Percentiles rank a stretch among this genome's conserved stretches.
Conservation (phyloP, 37 sponge, comb jelly and placozoan species). For the Agelas oroides region DNA sequence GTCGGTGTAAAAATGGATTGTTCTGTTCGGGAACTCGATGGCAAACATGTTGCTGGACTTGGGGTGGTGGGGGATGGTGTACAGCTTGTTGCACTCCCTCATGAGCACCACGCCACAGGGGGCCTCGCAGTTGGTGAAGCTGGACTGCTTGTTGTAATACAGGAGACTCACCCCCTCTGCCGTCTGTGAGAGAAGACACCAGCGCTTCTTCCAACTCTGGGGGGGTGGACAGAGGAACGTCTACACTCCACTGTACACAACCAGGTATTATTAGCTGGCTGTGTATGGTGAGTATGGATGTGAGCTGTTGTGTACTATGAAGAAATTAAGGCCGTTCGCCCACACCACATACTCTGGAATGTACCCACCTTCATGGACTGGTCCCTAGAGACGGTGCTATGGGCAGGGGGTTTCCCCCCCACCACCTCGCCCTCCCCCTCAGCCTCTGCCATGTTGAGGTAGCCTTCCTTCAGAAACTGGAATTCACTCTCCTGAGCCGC, state of each 20-base stretch:
- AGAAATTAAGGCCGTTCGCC: too few species aligned
- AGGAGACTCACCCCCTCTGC: conserved; percentile 16
- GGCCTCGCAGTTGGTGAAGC: conserved; percentile 11
- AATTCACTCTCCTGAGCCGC: neutral
- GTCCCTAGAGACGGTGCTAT: neutral
- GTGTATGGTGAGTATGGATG: too few species aligned
- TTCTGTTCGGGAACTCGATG: conserved; percentile 8
- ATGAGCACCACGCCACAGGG: conserved; percentile 11
- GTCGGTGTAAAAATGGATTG: conserved; percentile 16
- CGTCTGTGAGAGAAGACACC: conserved; percentile 36
- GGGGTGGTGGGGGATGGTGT: conserved; percentile 30
- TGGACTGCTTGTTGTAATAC: conserved; percentile 27
- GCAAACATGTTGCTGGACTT: conserved; percentile 23
- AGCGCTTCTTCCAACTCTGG: conserved; percentile 19
- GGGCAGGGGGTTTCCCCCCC: too few species aligned
- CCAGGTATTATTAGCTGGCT: too few species aligned
- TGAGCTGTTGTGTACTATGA: too few species aligned
- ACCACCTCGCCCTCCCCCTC: too few species aligned
- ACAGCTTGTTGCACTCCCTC: neutral
- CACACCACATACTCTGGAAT: too few species aligned
- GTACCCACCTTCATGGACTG: neutral
- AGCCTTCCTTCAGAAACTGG: conserved; percentile 22
- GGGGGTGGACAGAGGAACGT: neutral
- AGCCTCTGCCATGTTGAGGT: conserved; percentile 4
- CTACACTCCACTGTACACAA: too few species aligned